Conservation (phyloP, 92 coral and sea anemone species). For the Actinostola sp. region DNA sequence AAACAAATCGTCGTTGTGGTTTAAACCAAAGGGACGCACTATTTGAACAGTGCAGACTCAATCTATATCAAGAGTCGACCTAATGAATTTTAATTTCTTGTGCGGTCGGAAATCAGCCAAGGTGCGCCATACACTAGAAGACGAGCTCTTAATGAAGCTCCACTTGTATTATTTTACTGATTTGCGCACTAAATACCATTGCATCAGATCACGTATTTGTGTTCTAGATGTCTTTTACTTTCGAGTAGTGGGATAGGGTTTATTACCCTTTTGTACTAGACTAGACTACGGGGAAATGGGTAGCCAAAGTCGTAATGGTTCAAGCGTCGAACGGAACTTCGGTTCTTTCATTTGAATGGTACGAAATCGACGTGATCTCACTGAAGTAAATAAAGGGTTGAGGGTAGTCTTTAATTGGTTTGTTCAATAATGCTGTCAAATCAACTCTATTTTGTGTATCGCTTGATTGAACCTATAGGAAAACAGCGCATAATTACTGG, state of each 20-base stretch:
- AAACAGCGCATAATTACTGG: not conserved
- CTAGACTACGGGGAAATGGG: not conserved
- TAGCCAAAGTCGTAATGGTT: not conserved
- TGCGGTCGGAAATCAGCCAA: constrained; percentile 11
- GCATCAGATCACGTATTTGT: not conserved
- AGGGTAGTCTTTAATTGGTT: constrained; percentile 11
- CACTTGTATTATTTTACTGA: not conserved
- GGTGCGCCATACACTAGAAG: constrained; percentile 13
- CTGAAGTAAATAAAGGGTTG: constrained; percentile 8
- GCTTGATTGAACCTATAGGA: constrained; percentile 41
- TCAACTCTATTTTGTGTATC: constrained; percentile 7
- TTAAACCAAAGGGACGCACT: not conserved
- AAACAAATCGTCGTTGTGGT: constrained; percentile 3
- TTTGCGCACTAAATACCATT: not conserved
- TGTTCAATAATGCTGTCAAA: constrained; percentile 8
- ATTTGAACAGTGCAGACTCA: constrained; percentile 1
- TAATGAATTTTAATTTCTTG: constrained; percentile 6
- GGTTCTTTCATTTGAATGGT: not conserved
- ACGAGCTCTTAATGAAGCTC: constrained; percentile 16
- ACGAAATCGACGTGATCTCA: not conserved
- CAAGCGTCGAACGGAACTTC: constrained; percentile 7
- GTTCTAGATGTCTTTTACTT: not conserved
- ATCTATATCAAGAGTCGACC: too few species aligned
- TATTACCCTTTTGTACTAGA: not conserved
- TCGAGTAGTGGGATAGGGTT: not conserved